Evolutionary conservation across 2,113 vertebrate species (phyloP).

Genomic region (Anser cygnoides): DNA sequence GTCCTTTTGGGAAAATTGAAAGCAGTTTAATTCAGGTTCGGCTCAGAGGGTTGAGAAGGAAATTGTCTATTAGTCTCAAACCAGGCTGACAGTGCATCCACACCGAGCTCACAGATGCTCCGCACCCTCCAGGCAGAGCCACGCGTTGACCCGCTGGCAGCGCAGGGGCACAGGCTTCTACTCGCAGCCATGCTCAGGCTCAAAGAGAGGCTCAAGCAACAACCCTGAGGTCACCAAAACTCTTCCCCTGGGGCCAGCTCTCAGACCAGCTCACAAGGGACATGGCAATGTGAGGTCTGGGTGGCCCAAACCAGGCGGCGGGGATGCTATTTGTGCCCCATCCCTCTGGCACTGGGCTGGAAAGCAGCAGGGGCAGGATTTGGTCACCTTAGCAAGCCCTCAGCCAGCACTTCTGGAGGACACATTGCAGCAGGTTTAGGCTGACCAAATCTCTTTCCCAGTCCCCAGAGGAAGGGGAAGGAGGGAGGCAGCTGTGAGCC

Average conservation of each 20-base stretch:
- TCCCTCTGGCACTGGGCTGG: not conserved
- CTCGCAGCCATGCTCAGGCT: not conserved
- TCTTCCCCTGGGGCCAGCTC: not conserved
- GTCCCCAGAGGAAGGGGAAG: not conserved
- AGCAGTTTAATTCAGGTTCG: constrained; percentile 45
- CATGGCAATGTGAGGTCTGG: rapidly evolving
- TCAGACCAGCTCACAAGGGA: rapidly evolving
- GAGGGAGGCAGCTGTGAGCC: not conserved
- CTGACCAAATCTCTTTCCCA: not conserved
- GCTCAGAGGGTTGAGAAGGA: not conserved
- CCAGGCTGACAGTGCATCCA: not conserved
- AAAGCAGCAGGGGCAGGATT: rapidly evolving
- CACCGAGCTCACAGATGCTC: not conserved
- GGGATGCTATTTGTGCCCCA: not conserved
- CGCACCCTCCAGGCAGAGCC: rapidly evolving
- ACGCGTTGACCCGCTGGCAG: rapidly evolving
- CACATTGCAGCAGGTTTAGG: not conserved
- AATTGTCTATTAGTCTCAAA: not conserved
- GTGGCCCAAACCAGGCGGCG: not conserved
- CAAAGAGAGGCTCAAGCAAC: not conserved
- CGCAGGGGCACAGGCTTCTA: rapidly evolving
- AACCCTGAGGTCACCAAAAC: not conserved
- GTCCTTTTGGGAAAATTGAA: constrained; percentile 41
- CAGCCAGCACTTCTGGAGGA: rapidly evolving
- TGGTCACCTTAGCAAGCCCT: not conserved